Conservation (phyloP, 2,888 invertebrate genomes). For the Acronicta aceris region DNA sequence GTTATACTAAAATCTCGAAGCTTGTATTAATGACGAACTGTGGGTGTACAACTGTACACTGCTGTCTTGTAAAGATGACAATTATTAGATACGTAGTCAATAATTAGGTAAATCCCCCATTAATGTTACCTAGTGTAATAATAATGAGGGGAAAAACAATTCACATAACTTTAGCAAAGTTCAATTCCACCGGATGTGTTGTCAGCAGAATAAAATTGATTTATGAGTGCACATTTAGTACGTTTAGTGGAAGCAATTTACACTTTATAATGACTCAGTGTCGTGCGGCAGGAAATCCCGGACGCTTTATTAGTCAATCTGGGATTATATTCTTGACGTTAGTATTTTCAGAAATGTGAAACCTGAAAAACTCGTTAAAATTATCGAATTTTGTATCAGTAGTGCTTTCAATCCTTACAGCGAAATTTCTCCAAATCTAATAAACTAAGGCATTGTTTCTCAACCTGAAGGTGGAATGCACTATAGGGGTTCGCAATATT, state of each 20-base stretch:
- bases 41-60: too few relatives aligned
- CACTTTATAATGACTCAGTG: conserved; percentile 26
- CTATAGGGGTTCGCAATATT: too few relatives aligned
- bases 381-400: too few relatives aligned
- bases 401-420: too few relatives aligned
- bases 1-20: too few relatives aligned
- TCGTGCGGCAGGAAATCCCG: conserved; percentile 18
- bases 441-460: too few relatives aligned
- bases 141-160: conserved; percentile 10
- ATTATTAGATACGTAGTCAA: too few relatives aligned
- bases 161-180: neutral
- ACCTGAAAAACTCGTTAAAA: neutral
- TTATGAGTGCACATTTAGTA: neutral
- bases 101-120: too few relatives aligned
- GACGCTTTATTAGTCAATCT: neutral
- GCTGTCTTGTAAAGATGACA: too few relatives aligned
- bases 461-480: too few relatives aligned
- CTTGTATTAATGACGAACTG: neutral
- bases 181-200: conserved; percentile 3
- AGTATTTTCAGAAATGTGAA: neutral
- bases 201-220: conserved; percentile 2
- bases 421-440: too few relatives aligned
- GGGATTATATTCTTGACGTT: neutral
- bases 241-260: neutral
- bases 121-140: conserved; percentile 4